A percentile compares a stretch with the other conserved stretches of the same genome.
These are phyloP conservation scores for Centroberyx gerrardi DNA, from an alignment of 2,797 vertebrate genomes.

Conservation along the genomic window DNA sequence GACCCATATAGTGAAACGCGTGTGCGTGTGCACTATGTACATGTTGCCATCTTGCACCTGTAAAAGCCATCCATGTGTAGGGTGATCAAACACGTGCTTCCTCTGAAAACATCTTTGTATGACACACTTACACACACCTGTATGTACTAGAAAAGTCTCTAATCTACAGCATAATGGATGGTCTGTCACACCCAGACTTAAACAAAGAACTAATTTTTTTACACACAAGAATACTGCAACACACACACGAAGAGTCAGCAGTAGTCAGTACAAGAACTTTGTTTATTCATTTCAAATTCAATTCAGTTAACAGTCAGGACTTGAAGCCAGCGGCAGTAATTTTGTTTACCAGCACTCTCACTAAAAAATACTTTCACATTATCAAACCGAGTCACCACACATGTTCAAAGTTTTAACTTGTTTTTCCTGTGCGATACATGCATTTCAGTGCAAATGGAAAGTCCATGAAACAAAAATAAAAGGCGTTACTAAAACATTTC, in stretches of 20 bases:
- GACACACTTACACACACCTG: conserved; percentile 78
- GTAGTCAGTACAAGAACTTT: conserved; percentile 43
- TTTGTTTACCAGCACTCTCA: not conserved
- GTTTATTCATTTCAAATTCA: conserved; percentile 69
- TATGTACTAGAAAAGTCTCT: conserved; percentile 40
- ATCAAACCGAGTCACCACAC: not conserved
- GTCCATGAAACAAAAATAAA: not conserved
- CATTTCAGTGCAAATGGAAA: not conserved
- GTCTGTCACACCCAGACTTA: too few relatives aligned
- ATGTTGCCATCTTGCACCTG: not conserved
- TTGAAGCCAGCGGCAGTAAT: not conserved
- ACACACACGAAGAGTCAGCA: not conserved
- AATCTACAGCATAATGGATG: conserved; percentile 20
- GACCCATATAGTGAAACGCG: conserved; percentile 35
- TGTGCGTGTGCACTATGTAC: not conserved
- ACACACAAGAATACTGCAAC: not conserved
- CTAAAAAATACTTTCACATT: not conserved
- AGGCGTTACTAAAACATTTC: not conserved
- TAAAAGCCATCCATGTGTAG: conserved; percentile 20
- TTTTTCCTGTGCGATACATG: not conserved
- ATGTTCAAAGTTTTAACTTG: not conserved
- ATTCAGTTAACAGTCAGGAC: conserved; percentile 27
- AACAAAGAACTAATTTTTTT: not conserved
- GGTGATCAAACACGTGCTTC: conserved; percentile 60
- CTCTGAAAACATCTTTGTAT: conserved; percentile 62